Percentiles rank a stretch among this genome's conserved stretches.
These are phyloP conservation scores for Pachypeltis micranthus DNA, from an alignment of 1,140 invertebrate genomes.

Conservation along the genomic window DNA sequence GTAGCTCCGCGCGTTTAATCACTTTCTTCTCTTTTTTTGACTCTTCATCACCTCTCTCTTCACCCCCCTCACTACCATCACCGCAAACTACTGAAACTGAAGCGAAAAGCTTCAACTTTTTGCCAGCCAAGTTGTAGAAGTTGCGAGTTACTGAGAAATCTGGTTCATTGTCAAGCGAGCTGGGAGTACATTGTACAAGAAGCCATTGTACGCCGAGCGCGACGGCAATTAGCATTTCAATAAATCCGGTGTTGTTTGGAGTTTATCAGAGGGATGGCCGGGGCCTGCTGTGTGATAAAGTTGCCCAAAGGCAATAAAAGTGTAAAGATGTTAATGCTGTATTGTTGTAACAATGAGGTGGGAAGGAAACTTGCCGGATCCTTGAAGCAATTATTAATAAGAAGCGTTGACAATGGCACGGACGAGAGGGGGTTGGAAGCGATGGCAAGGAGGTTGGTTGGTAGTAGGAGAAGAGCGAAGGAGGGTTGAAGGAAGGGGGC, in stretches of 20 bases:
- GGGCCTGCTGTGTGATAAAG: neutral
- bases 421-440: neutral
- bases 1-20: no score
- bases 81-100: neutral
- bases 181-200: neutral
- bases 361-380: slow-evolving; percentile 10
- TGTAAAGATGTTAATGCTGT: slow-evolving; percentile 9
- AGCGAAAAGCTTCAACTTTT: neutral
- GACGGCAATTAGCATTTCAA: neutral
- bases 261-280: neutral
- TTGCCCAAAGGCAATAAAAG: slow-evolving; percentile 9
- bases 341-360: neutral
- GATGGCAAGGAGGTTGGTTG: no score
- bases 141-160: slow-evolving; percentile 1
- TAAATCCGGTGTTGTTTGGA: slow-evolving; percentile 10
- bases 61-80: no score
- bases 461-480: no score
- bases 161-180: neutral
- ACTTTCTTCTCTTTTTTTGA: no score
- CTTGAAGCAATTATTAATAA: slow-evolving; percentile 10
- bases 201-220: neutral
- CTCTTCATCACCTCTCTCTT: no score
- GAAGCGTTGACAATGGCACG: neutral
- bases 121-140: neutral
- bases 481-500: no score